phyloP scores from a whole-genome alignment of 2,888 invertebrate species.

The Zele albiditarsus region DNA sequence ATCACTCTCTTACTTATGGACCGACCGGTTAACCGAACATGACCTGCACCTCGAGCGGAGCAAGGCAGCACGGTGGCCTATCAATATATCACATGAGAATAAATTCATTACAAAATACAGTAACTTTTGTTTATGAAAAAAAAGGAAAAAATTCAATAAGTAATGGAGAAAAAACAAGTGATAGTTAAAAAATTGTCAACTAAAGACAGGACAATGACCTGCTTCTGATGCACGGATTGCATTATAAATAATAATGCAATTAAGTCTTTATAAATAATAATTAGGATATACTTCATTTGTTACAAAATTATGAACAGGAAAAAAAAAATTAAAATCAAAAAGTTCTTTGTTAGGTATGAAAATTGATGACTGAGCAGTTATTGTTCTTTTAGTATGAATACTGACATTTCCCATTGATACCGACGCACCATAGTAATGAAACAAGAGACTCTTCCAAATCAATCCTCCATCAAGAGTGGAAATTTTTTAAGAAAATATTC shows the following conservation, averaged over 20 bases:
- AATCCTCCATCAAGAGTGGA: background rate
- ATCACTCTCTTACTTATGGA: constrained; percentile 57
- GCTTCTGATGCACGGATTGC: constrained; percentile 49
- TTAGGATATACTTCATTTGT: no score
- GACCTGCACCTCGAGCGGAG: constrained; percentile 56
- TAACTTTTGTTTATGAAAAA: background rate
- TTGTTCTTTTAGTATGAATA: background rate
- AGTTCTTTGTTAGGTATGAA: background rate
- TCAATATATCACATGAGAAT: constrained; percentile 39
- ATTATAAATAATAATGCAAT: constrained; percentile 40
- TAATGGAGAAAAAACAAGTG: constrained; percentile 27
- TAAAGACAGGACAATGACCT: constrained; percentile 48
- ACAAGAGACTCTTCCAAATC: background rate
- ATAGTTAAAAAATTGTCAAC: constrained; percentile 31
- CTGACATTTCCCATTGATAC: background rate
- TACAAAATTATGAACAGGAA: background rate
- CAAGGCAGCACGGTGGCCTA: constrained; percentile 55
- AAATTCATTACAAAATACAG: background rate
- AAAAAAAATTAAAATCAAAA: background rate
- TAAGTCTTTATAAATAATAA: constrained; percentile 44
- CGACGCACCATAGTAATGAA: background rate
- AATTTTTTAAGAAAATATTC: background rate
- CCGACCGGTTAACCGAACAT: constrained; percentile 57
- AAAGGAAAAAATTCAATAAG: constrained; percentile 27
- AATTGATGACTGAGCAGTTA: constrained; percentile 6